Evolutionary conservation across 2,113 vertebrate genomes (phyloP), one percentile per base, ranked within the genome.

Genomic region (Tapirus terrestris): DNA sequence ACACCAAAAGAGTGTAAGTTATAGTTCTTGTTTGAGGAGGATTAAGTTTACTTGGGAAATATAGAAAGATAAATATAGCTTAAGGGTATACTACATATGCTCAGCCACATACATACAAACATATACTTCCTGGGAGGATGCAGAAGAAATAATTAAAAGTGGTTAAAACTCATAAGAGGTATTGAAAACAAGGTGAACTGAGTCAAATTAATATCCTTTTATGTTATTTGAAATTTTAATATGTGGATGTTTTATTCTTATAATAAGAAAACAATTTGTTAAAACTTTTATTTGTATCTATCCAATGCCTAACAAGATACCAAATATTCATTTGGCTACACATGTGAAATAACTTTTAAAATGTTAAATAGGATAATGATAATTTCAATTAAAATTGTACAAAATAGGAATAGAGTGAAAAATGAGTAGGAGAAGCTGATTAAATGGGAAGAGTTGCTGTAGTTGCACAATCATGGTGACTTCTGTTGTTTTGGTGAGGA

Each of bases 401-500:
- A 18, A 76, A 93, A 48, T 53, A 95, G 86, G 73, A 36, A 48
- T 2, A 56, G 68, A 68, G 45, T 63, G 48, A 77, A 65, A 68
- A 21, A 77, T 51, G 67, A 86, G 33, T 9, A 51, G 68, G n/a
- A 87, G 80, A 75, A 73, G 73, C 86, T 23, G 63, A 75, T 68
- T 56, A 70, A 92, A 77, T 63, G 80, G 87, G 3, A 60, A 76
- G 53, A 73, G 10, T 29, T 33, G 86, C 45, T 76, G 91, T 31
- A 39, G 61, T 61, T 67, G 68, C 29, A 33, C 0, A 58, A 81
- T 67, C 80, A 8, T 56, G 93, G 65, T 76, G 96, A 75, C 48
- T 93, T 95, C 60, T 85, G 65, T 83, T 97, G 92, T 96, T 88
- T 81, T 70, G 56, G 89, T 33, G 76, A 61, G 16, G 23, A 92